Evolutionary conservation across 1,140 invertebrate species (phyloP), one percentile per base, ranked within the genome.

Genomic region (Aphelenchoides fujianensis): DNA sequence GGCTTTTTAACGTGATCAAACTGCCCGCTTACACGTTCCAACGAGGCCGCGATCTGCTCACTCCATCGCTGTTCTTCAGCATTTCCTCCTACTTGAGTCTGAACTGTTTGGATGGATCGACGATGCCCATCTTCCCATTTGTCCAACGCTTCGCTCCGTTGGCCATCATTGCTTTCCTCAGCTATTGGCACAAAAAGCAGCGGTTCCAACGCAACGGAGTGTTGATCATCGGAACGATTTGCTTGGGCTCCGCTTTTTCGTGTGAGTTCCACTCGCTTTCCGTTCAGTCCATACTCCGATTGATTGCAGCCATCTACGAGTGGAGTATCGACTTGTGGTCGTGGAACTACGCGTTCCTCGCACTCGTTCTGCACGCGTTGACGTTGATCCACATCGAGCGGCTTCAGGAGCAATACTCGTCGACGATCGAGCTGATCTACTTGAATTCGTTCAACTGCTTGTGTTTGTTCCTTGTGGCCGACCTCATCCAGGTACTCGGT

Each of bases 81-180:
- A 66, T 86, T 0, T 86, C 88, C 68, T 82, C 85, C 30, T 82
- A 86, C 3, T 74, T 88, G n/a, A 84, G 85, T 28, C 78, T 88
- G 1, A 82, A 81, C 70, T 87, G 87, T 3, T 75, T 88, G 1
- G 84, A 84, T 72, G 85, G 87, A 35, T 87, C 88, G 85, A 88
- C 88, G 69, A 85, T 88, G 69, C 88, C 88, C 2, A 86, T 88
- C 85, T 88, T 88, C 79, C 86, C 86, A 2, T 86, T 88, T 19
- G 71, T 88, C 41, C 88, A 88, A 75, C 79, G 88, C 59, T 88
- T 87, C 79, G 85, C 85, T 3, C 88, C 88, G 2, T 71, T 88
- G 1, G 84, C 86, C 0, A 88, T 86, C 48, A 75, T 88, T 82
- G 84, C 27, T 86, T 85, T 71, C 81, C 81, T 32, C 70, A 75